Conservation (phyloP, 2,113 vertebrate species). For the Alectura lathami region DNA sequence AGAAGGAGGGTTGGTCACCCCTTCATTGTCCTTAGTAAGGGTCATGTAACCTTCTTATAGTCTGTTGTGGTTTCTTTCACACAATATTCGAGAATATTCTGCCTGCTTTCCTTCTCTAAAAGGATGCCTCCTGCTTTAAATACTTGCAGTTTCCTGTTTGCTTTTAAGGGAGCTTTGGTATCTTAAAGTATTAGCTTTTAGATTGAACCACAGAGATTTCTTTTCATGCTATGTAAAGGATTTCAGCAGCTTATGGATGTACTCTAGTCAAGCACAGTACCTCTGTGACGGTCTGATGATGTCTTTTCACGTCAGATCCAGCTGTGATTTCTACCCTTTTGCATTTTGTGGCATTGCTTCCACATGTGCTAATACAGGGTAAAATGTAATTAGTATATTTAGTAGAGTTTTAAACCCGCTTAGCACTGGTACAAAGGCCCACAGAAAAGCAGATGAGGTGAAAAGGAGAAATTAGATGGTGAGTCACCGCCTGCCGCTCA, state of each 20-base stretch:
- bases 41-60: background rate
- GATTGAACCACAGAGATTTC: background rate
- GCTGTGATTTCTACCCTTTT: background rate
- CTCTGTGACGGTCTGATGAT: background rate
- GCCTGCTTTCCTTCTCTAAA: background rate
- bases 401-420: background rate
- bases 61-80: background rate
- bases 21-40: background rate
- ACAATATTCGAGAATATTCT: background rate
- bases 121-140: background rate
- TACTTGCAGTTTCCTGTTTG: background rate
- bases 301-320: background rate
- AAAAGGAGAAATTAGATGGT: background rate
- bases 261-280: background rate
- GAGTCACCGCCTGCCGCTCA: background rate
- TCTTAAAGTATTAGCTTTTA: background rate
- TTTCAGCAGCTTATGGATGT: background rate
- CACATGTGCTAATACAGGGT: background rate
- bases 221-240: background rate
- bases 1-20: background rate
- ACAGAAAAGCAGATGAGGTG: background rate
- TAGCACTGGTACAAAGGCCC: accelerated
- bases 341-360: background rate
- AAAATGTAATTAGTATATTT: background rate
- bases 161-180: background rate